Conservation (phyloP, 2,113 vertebrate genomes). For the Tretioscincus oriximinensis region DNA sequence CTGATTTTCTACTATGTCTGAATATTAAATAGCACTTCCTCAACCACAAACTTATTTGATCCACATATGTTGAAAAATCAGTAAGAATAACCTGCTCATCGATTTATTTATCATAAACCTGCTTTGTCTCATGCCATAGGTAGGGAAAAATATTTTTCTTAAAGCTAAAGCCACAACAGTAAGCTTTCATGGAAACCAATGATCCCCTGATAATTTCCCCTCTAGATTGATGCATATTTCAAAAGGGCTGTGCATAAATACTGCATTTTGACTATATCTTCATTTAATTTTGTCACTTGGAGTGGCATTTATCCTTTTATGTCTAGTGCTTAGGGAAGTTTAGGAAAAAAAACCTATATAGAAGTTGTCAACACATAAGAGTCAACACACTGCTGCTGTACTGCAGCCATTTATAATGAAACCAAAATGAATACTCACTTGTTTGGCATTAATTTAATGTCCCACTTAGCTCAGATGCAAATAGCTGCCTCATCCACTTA, state of each 20-base stretch:
- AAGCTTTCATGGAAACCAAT: conserved; percentile 37
- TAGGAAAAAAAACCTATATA: conserved; percentile 57
- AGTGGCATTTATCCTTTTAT: conserved; percentile 58
- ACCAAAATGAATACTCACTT: conserved; percentile 64
- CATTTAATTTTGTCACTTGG: conserved; percentile 62
- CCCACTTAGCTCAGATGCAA: conserved; percentile 62
- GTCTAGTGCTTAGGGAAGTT: conserved; percentile 51
- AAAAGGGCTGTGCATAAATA: conserved; percentile 55
- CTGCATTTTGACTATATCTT: conserved; percentile 62
- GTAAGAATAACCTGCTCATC: neutral
- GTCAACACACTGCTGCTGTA: conserved; percentile 52
- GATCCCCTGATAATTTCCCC: conserved; percentile 33
- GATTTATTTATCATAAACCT: conserved; percentile 8
- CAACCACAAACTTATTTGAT: too few relatives aligned
- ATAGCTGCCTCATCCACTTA: conserved; percentile 63
- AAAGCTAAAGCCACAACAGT: neutral
- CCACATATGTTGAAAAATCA: neutral
- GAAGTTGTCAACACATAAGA: conserved; percentile 54
- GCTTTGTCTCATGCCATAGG: neutral
- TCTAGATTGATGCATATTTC: conserved; percentile 31
- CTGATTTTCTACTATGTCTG: neutral
- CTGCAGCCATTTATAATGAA: conserved; percentile 57
- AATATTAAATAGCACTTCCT: neutral
- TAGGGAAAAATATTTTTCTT: neutral
- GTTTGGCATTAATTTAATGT: conserved; percentile 70